Base-by-base conservation (phyloP, 2,888 invertebrate species). In the Brachycybe producta region DNA sequence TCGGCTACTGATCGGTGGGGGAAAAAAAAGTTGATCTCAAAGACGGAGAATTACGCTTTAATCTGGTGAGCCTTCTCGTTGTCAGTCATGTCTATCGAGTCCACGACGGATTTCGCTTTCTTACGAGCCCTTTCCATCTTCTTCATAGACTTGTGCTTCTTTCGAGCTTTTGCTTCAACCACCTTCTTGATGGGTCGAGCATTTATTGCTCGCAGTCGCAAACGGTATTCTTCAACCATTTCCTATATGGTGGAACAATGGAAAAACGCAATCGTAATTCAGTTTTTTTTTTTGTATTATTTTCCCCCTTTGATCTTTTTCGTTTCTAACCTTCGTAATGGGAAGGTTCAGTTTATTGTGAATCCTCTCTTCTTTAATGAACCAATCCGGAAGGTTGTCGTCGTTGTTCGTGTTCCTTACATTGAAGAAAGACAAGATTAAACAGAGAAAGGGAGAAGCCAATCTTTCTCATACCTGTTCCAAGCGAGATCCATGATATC, bases 121-220 rank as follows among this genome's bases (percentile, higher is more conserved):
- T 97, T 97, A 71, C 91, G 86, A 0, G 92, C 94, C 62, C 84
- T 87, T 57, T 91, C 88, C 70, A 97, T 69, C 64, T 84, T 83
- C 62, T 79, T 82, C 52, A 85, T 43, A 43, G 84, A 81, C 57
- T 90, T 82, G 68, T 80, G 82, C 80, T 94, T 92, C 76, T 97
- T 98, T 50, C 98, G 79, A 0, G 92, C 91, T 70, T 92, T 97
- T 0, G 98, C 98, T 71, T 99, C 94, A 58, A 92, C 78, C 0
- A 98, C 86, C 70, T 98, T 98, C 72, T 97, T 98, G 55, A 97
- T 92, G 13, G 98, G 92, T 54, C 92, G 75, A 0, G 84, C 84
- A 68, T 98, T 90, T 34, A 98, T 78, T 57, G 91, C 94, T 58
- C 68, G 69, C 59, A 68, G 61, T 55, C 82, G 82, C 47, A 71